Percentiles rank a stretch among this genome's conserved stretches.
Evolutionary conservation across 2,888 invertebrate genomes (phyloP).

Genomic region (Hirtodrosophila duncani): DNA sequence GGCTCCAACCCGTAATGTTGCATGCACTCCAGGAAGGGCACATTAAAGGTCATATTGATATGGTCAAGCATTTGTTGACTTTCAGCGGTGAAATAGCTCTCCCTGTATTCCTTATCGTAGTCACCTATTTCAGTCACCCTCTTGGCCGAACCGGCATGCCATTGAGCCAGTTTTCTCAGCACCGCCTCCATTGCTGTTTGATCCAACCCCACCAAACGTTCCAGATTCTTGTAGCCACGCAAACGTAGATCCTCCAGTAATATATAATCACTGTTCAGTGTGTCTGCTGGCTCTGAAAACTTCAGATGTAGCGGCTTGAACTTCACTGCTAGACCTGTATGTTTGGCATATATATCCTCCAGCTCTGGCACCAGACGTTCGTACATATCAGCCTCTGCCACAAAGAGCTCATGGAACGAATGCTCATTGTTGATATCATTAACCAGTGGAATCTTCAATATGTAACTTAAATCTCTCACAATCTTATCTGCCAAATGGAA

Average conservation of each 20-base stretch:
- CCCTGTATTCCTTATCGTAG: slow-evolving; percentile 38
- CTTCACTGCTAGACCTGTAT: slow-evolving; percentile 29
- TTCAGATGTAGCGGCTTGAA: slow-evolving; percentile 58
- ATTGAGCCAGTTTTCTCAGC: slow-evolving; percentile 65
- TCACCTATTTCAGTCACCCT: slow-evolving; percentile 46
- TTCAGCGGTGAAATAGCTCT: slow-evolving; percentile 39
- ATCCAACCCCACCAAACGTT: slow-evolving; percentile 59
- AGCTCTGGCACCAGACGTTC: slow-evolving; percentile 61
- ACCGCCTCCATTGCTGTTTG: slow-evolving; percentile 58
- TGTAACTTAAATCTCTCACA: slow-evolving; percentile 39
- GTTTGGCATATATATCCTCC: slow-evolving; percentile 50
- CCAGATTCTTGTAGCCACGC: slow-evolving; percentile 53
- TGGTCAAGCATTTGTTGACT: slow-evolving; percentile 35
- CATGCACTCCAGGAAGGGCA: slow-evolving; percentile 49
- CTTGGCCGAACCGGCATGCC: slow-evolving; percentile 72
- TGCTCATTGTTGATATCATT: slow-evolving; percentile 45
- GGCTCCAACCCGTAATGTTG: slow-evolving; percentile 38
- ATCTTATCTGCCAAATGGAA: slow-evolving; percentile 43
- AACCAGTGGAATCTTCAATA: slow-evolving; percentile 64
- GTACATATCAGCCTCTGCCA: slow-evolving; percentile 61
- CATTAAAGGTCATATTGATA: slow-evolving; percentile 37
- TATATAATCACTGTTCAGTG: slow-evolving; percentile 52
- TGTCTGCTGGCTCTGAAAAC: slow-evolving; percentile 33
- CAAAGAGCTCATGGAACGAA: slow-evolving; percentile 49
- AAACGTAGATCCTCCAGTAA: slow-evolving; percentile 65